Conservation (phyloP, 2,888 invertebrate genomes). For the Rhagium mordax region DNA sequence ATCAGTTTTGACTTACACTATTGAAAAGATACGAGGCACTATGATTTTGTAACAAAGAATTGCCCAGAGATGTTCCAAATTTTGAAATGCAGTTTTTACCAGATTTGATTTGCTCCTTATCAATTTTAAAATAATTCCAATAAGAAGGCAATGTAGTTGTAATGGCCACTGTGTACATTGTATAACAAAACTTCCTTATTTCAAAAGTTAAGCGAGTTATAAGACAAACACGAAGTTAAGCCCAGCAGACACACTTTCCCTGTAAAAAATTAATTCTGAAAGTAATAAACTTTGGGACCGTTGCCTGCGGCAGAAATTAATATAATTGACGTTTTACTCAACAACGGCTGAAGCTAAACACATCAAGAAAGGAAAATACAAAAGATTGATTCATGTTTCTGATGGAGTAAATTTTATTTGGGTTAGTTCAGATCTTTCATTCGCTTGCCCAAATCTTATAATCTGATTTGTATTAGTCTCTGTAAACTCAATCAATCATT, state of each 20-base stretch:
- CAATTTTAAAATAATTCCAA: too few species aligned
- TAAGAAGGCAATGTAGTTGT: too few species aligned
- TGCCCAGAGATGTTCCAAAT: too few species aligned
- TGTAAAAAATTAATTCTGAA: background rate
- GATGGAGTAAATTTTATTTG: constrained; percentile 29
- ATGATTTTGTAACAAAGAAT: too few species aligned
- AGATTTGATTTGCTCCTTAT: too few species aligned
- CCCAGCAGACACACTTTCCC: background rate
- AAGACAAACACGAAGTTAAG: too few species aligned
- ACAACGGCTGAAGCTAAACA: background rate
- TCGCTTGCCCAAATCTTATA: constrained; percentile 12
- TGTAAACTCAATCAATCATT: constrained; percentile 30
- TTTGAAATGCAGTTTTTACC: too few species aligned
- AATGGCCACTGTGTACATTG: too few species aligned
- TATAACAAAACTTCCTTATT: too few species aligned
- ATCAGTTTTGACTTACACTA: too few species aligned
- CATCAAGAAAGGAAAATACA: constrained; percentile 14
- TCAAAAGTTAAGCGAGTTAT: too few species aligned
- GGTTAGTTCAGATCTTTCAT: constrained; percentile 18
- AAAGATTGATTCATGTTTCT: constrained; percentile 31
- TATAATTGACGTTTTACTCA: constrained; percentile 23
- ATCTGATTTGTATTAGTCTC: constrained; percentile 24
- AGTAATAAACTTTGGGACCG: background rate
- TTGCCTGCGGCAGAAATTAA: background rate
- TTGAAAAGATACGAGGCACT: too few species aligned